Base-by-base conservation (phyloP, 2,888 invertebrate species). In the Gryllus longicercus region DNA sequence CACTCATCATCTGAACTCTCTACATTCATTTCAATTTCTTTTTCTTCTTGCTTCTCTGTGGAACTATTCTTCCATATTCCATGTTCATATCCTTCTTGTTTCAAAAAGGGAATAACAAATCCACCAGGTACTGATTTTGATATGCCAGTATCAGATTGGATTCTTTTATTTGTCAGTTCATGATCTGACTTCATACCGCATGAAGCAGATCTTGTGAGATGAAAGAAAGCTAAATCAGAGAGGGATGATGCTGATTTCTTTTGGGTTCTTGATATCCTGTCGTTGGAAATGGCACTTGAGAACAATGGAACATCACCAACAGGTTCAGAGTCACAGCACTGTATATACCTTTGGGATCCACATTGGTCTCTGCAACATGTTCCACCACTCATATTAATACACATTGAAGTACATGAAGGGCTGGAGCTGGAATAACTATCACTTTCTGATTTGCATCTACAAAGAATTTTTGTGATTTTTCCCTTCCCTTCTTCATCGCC, bases 141-240 rank as follows among this genome's bases (percentile, higher is more conserved):
- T 18, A 63, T 63, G 14, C 63, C 63, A n/a, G 63, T 18, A 63
- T 63, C 63, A 63, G 63, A 63, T 18, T 63, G 63, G n/a, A 63
- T 18, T 63, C n/a, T 63, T n/a, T 63, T 63, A 18, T 14, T 14
- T 18, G n/a, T 5, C 3, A 63, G 8, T 63, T 63, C 16, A 18
- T 16, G 3, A 63, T 63, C 63, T 5, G 63, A 63, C 12, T 63
- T 14, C n/a, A 63, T n/a, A n/a, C 75, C 14, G 21, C 14, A 75
- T 16, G 75, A 75, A 23, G 75, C 75, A 23, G 75, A 75, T 23
- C 21, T 75, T 75, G 38, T 49, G 51, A 83, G 82, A 82, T 84
- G 84, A 79, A 80, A 82, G 81, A 81, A 83, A 5, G 83, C 83
- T 14, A 84, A 81, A 74, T 83, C 85, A 11, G 83, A 79, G 80